Conservation (phyloP, 2,113 vertebrate species). For the Baryphthengus martii region DNA sequence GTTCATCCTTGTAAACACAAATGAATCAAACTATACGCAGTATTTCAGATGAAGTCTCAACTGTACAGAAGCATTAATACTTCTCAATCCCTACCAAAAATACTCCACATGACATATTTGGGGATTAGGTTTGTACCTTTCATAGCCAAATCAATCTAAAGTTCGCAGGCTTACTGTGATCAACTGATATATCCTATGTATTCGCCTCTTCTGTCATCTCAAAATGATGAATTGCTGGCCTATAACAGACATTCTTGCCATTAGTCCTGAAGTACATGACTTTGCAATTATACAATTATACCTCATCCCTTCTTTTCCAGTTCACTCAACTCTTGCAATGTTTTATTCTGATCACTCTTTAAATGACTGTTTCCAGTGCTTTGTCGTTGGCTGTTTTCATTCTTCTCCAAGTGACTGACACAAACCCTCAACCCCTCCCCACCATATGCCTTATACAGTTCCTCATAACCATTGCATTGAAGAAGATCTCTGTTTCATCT, state of each 20-base stretch:
- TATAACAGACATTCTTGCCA: not conserved
- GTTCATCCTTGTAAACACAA: not conserved
- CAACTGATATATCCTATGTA: not conserved
- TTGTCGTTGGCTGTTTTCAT: not conserved
- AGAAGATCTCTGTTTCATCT: not conserved
- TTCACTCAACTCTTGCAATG: not conserved
- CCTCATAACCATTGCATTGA: not conserved
- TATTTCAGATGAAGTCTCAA: not conserved
- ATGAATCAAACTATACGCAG: not conserved
- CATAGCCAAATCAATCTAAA: not conserved
- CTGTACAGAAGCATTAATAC: not conserved
- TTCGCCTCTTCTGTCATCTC: not conserved
- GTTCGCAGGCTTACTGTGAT: not conserved
- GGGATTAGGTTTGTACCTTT: not conserved
- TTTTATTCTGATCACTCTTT: not conserved
- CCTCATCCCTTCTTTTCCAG: not conserved
- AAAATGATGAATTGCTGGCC: not conserved
- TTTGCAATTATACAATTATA: conserved; percentile 12
- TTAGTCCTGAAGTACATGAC: not conserved
- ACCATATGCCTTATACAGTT: not conserved
- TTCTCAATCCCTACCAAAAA: not conserved
- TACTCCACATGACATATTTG: not conserved
- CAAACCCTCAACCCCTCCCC: not conserved
- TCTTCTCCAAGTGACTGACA: not conserved
- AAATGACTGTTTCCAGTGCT: not conserved